These are phyloP conservation scores for Illadopsis cleaveri DNA, from an alignment of 2,113 vertebrate genomes.

Conservation along the genomic window DNA sequence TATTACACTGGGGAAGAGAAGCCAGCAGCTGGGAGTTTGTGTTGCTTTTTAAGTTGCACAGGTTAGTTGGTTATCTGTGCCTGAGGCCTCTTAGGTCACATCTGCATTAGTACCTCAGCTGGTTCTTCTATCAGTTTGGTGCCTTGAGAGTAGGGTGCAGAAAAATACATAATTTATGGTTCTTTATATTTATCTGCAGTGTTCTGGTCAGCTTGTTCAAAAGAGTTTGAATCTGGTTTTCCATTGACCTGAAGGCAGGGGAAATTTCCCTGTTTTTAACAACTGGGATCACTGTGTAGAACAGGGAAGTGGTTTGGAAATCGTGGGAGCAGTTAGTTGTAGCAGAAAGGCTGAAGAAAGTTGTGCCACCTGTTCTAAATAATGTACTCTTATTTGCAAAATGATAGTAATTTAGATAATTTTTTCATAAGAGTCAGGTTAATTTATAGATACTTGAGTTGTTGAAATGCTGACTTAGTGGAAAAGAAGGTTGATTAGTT, in stretches of 20 bases:
- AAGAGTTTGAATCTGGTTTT: background rate
- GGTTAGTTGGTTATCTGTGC: slow-evolving; percentile 19
- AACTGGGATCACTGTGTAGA: background rate
- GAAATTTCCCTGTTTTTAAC: background rate
- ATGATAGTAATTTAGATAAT: background rate
- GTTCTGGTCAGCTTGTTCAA: background rate
- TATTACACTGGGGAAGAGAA: slow-evolving; percentile 8
- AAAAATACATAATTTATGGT: background rate
- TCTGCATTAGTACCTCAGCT: background rate
- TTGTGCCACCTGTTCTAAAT: background rate
- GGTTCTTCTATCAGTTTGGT: background rate
- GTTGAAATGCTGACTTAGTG: background rate
- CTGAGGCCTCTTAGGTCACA: background rate
- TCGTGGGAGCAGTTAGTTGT: background rate
- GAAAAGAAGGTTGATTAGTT: background rate
- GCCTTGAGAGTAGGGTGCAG: background rate
- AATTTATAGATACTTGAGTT: background rate
- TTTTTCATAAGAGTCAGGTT: background rate
- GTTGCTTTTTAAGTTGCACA: background rate
- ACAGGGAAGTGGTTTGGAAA: background rate
- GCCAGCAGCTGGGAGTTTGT: background rate
- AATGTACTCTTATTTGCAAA: background rate
- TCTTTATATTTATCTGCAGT: background rate
- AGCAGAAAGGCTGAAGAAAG: background rate
- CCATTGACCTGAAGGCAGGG: background rate